phyloP scores from a whole-genome alignment of 23 tunicate genomes.

The Phallusia fumigata region DNA sequence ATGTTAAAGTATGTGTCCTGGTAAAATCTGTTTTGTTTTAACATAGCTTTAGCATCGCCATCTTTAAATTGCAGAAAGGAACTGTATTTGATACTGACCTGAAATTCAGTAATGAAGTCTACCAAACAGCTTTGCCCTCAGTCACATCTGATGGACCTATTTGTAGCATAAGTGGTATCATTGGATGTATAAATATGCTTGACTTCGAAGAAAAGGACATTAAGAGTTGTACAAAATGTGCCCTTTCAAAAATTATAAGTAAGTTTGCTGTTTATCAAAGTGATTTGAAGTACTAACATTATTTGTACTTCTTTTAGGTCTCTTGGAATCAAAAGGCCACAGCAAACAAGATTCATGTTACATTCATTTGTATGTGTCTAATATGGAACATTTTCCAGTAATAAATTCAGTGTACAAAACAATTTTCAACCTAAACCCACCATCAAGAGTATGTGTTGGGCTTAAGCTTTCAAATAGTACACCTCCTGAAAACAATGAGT shows the following conservation, averaged over 20 bases:
- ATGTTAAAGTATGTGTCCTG: no score
- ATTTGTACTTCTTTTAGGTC: conserved; percentile 15
- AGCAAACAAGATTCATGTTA: conserved; percentile 19
- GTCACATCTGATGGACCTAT: background rate
- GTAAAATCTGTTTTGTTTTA: no score
- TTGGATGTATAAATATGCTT: background rate
- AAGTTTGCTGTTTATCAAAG: background rate
- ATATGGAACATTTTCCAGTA: conserved; percentile 52
- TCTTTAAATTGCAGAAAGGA: no score
- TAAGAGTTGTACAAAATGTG: background rate
- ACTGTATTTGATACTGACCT: no score
- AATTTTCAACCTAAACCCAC: conserved; percentile 61
- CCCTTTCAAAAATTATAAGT: conserved; percentile 3
- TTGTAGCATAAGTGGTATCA: background rate
- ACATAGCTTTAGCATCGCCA: no score
- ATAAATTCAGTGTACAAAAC: conserved; percentile 63
- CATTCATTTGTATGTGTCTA: conserved; percentile 50
- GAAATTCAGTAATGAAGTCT: no score
- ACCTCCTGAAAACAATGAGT: background rate
- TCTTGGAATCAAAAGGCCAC: conserved; percentile 29
- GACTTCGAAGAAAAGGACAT: background rate
- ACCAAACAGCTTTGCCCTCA: background rate
- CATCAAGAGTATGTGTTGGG: conserved; percentile 74
- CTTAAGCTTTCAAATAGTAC: background rate
- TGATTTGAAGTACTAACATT: background rate